phyloP scores from a whole-genome alignment of 2,888 invertebrate genomes.

The Dusona sp. region DNA sequence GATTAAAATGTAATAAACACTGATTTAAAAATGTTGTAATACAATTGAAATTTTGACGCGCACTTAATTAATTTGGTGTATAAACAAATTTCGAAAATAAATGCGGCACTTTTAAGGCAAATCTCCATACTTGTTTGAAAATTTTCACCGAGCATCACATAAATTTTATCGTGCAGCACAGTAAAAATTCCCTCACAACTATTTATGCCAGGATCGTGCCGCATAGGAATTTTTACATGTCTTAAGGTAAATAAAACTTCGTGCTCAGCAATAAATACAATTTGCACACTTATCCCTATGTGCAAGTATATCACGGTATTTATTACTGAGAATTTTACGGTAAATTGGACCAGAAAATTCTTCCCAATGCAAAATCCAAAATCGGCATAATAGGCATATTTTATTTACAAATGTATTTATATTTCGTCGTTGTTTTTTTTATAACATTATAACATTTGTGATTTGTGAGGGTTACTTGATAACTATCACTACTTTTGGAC shows the following conservation, averaged over 20 bases:
- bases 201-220: conserved; percentile 2
- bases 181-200: conserved; percentile 15
- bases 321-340: neutral
- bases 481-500: neutral
- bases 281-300: neutral
- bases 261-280: neutral
- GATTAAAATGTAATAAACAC: too few species aligned
- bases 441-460: too few species aligned
- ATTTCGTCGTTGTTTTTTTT: neutral
- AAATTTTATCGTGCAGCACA: conserved; percentile 1
- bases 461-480: neutral
- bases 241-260: neutral
- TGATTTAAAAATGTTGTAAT: neutral
- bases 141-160: neutral
- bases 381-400: neutral
- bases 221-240: neutral
- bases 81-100: neutral
- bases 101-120: neutral
- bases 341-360: neutral
- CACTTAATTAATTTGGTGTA: neutral
- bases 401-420: neutral
- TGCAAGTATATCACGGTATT: neutral
- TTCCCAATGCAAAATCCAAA: neutral
- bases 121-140: neutral
- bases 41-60: neutral